Conservation (phyloP, 2,888 invertebrate species). For the Lucinisca nassula region DNA sequence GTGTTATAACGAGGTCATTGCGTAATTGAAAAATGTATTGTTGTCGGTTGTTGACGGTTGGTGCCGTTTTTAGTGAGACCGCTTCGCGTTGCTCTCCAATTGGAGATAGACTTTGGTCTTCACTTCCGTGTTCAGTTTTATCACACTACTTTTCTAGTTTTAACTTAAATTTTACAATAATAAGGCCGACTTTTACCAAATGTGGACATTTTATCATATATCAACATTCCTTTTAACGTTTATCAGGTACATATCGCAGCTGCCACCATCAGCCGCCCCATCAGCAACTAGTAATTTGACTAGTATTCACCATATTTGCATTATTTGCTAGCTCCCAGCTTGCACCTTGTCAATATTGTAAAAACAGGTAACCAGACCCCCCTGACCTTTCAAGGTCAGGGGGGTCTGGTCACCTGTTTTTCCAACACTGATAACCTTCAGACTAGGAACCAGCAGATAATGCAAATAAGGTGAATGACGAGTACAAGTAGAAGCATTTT, state of each 20-base stretch:
- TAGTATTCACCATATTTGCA: not conserved
- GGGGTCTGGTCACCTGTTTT: too few species aligned
- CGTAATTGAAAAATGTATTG: not conserved
- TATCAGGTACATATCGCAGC: conserved; percentile 58
- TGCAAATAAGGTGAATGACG: too few species aligned
- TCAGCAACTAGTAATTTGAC: not conserved
- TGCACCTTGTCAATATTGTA: too few species aligned
- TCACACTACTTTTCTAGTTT: not conserved
- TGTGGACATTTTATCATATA: conserved; percentile 65
- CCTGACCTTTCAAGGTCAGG: too few species aligned
- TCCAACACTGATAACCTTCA: too few species aligned
- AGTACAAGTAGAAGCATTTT: too few species aligned
- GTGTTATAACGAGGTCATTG: not conserved
- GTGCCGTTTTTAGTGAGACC: not conserved
- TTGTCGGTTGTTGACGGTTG: not conserved
- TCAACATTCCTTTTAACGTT: conserved; percentile 71
- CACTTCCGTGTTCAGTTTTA: not conserved
- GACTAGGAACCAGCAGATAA: too few species aligned
- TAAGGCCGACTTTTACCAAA: not conserved
- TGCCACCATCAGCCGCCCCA: not conserved
- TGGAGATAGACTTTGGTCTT: not conserved
- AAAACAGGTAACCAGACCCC: too few species aligned
- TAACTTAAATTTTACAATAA: not conserved
- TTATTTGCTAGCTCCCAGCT: not conserved
- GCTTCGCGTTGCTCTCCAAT: not conserved